Conservation (phyloP, 2,113 vertebrate species). For the Sclerurus mexicanus region DNA sequence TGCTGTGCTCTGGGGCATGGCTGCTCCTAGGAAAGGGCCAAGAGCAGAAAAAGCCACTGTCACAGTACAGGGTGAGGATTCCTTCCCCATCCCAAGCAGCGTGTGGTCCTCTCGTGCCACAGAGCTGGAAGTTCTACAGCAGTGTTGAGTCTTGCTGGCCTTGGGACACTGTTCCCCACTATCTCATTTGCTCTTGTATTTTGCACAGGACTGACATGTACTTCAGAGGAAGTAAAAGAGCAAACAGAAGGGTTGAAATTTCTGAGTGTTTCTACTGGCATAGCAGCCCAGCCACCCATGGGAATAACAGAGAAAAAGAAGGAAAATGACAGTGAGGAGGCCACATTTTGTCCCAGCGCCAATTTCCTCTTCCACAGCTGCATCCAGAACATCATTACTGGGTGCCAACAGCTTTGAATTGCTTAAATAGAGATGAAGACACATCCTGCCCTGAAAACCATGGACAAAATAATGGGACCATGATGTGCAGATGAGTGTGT, state of each 20-base stretch:
- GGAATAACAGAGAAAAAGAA: neutral
- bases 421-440: neutral
- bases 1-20: neutral
- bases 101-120: neutral
- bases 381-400: neutral
- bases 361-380: neutral
- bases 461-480: neutral
- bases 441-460: neutral
- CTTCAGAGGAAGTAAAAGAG: neutral
- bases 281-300: neutral
- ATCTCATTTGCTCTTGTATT: neutral
- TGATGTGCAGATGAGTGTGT: neutral
- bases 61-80: neutral
- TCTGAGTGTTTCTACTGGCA: neutral
- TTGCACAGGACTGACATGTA: neutral
- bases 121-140: neutral
- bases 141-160: neutral
- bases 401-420: neutral
- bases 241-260: neutral
- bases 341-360: neutral
- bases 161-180: neutral
- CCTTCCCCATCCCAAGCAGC: neutral
- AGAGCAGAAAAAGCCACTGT: neutral
- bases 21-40: neutral
- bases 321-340: neutral